These are phyloP conservation scores for Florisuga fusca DNA, from an alignment of 2,797 vertebrate genomes.

Conservation along the genomic window DNA sequence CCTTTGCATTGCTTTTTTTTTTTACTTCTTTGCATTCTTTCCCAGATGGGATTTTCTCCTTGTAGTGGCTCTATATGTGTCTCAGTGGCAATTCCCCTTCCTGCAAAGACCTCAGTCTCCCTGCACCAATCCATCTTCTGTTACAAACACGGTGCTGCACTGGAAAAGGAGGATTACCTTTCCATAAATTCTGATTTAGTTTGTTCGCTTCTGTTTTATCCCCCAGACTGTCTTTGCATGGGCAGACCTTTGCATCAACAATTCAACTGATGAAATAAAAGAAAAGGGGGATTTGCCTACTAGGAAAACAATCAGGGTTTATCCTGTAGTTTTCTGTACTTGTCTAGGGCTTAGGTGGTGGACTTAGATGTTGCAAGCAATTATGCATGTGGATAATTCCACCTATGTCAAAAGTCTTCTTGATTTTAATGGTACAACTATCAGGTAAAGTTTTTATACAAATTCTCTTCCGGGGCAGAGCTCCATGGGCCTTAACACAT, in stretches of 20 bases:
- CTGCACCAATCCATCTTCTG: background rate
- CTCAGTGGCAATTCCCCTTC: background rate
- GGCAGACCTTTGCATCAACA: background rate
- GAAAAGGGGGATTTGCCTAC: background rate
- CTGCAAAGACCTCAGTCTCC: background rate
- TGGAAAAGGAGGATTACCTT: background rate
- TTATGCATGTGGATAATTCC: background rate
- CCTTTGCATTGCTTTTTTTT: background rate
- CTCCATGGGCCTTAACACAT: background rate
- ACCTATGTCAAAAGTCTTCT: background rate
- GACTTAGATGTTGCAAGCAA: background rate
- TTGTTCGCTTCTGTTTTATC: background rate
- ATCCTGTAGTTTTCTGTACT: background rate
- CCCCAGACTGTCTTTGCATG: fast-evolving
- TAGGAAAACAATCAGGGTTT: background rate
- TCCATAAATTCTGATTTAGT: background rate
- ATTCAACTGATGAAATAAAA: background rate
- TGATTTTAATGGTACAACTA: background rate
- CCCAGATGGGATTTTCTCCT: background rate
- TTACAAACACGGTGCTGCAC: background rate
- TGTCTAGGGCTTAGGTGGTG: background rate
- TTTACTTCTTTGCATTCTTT: background rate
- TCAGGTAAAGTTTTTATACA: background rate
- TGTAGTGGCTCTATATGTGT: background rate
- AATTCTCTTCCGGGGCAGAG: background rate